These are phyloP conservation scores for Gallinago nigripennis DNA, from an alignment of 2,797 vertebrate genomes.

Conservation along the genomic window DNA sequence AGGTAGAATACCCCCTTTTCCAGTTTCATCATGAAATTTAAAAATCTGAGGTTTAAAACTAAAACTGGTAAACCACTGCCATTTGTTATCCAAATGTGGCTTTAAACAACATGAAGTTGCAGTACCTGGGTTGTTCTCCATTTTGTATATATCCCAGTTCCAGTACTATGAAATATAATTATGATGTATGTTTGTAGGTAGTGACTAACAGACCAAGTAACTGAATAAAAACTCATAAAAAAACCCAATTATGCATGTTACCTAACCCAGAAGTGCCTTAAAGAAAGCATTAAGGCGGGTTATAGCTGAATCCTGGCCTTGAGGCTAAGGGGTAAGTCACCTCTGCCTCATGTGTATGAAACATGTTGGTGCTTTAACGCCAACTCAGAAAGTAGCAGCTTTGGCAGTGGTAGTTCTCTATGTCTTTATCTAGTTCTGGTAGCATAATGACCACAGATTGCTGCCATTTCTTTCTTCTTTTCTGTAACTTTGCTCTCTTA, in stretches of 20 bases:
- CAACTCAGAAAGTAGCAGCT: background rate
- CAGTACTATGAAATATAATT: background rate
- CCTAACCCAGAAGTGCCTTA: background rate
- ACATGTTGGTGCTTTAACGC: background rate
- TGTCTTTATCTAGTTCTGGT: background rate
- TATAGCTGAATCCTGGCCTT: background rate
- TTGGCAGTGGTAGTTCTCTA: background rate
- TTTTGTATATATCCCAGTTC: background rate
- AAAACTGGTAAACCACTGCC: background rate
- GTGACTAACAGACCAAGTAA: background rate
- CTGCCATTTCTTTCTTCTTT: background rate
- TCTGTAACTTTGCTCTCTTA: background rate
- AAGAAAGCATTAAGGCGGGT: background rate
- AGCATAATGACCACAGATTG: background rate
- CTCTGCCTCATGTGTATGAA: background rate
- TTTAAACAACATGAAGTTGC: background rate
- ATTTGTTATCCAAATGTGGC: background rate
- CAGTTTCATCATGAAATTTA: background rate
- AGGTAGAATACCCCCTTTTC: background rate
- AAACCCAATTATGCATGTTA: background rate
- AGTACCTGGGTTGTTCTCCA: background rate
- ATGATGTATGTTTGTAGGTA: background rate
- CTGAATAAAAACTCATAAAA: background rate
- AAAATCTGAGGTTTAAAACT: background rate
- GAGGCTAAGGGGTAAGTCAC: background rate